Evolutionary conservation across 2,797 vertebrate genomes (phyloP).

Genomic region (Schizothorax lantsangensis): DNA sequence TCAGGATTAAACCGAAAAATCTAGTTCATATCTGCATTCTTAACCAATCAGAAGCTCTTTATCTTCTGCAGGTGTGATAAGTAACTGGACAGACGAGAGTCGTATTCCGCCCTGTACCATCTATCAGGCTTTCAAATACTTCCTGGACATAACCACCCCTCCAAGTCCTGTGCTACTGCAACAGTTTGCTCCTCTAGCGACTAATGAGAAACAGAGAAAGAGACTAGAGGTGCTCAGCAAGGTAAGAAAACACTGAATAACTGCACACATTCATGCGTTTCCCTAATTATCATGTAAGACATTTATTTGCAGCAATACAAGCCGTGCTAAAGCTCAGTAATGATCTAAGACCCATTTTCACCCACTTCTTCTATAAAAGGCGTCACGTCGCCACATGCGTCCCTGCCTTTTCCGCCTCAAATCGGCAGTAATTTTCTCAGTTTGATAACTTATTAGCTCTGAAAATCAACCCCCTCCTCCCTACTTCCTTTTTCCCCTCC

Average conservation of each 20-base stretch:
- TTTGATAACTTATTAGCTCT: constrained; percentile 55
- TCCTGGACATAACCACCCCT: constrained; percentile 96
- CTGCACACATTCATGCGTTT: not conserved
- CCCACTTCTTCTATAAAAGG: not conserved
- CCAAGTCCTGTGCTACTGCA: constrained; percentile 93
- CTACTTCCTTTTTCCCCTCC: not conserved
- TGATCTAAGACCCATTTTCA: constrained; percentile 17
- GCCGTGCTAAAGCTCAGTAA: constrained; percentile 19
- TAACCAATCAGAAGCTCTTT: not conserved
- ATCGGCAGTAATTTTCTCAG: constrained; percentile 61
- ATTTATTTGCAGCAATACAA: constrained; percentile 6
- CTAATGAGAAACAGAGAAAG: constrained; percentile 91
- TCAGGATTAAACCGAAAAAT: not conserved
- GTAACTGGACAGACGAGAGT: constrained; percentile 92
- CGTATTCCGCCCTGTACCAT: constrained; percentile 96
- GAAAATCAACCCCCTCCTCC: constrained; percentile 49
- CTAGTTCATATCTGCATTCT: not conserved
- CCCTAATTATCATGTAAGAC: not conserved
- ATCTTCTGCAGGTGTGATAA: constrained; percentile 87
- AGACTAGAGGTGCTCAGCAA: constrained; percentile 93
- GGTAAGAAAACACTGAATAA: constrained; percentile 73
- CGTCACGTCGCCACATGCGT: constrained; percentile 2
- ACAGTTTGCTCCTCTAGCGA: constrained; percentile 93
- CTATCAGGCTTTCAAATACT: constrained; percentile 95
- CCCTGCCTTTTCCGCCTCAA: constrained; percentile 50